Conservation (phyloP, 2,113 vertebrate genomes). For the Notothenia rossii region DNA sequence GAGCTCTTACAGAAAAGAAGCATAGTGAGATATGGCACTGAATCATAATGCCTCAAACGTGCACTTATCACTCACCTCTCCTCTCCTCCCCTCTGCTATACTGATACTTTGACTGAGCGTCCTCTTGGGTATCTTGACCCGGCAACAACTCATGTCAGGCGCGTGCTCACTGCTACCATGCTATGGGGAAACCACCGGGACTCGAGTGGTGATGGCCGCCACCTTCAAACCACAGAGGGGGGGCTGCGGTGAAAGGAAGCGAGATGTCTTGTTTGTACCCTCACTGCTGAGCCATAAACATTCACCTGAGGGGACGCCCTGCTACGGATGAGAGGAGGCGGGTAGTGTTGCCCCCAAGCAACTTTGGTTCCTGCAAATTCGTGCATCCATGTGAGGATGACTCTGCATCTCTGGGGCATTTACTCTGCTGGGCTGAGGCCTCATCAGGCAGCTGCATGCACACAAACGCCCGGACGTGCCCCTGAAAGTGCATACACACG, state of each 20-base stretch:
- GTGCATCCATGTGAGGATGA: conserved; percentile 42
- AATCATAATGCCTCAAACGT: conserved; percentile 75
- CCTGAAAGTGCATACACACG: neutral
- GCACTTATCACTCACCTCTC: conserved; percentile 55
- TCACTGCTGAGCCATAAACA: conserved; percentile 27
- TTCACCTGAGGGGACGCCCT: conserved; percentile 23
- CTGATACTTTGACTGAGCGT: conserved; percentile 43
- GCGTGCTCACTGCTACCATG: conserved; percentile 6
- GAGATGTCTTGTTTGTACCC: conserved; percentile 27
- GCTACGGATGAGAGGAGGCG: neutral
- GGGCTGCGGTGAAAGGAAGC: neutral
- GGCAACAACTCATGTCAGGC: conserved; percentile 11
- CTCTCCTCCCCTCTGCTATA: conserved; percentile 29
- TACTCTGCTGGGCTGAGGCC: conserved; percentile 19
- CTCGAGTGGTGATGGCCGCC: neutral
- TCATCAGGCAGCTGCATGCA: conserved; percentile 3
- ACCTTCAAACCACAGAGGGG: conserved; percentile 39
- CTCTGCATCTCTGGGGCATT: conserved; percentile 40
- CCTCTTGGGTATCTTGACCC: conserved; percentile 23
- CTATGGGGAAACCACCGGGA: neutral
- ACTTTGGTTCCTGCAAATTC: neutral
- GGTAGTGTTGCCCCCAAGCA: conserved; percentile 25
- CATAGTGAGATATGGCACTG: conserved; percentile 79
- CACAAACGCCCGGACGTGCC: neutral
- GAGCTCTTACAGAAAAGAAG: conserved; percentile 71